These are phyloP conservation scores for Drosophila algonquin DNA, from an alignment of 2,888 invertebrate genomes.

Conservation along the genomic window DNA sequence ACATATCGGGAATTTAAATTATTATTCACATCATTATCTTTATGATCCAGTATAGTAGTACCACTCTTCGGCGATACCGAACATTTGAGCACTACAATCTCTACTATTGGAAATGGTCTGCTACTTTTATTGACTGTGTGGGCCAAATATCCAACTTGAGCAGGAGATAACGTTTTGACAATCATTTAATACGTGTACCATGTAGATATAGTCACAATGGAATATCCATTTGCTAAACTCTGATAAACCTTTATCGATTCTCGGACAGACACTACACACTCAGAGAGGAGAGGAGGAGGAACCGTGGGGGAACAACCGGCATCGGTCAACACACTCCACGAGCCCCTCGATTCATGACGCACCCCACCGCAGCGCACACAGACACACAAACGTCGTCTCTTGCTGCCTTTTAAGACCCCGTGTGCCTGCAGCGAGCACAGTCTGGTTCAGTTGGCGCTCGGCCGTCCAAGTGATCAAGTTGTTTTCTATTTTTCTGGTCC, in stretches of 20 bases:
- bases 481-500: slow-evolving; percentile 27
- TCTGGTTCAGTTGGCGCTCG: slow-evolving; percentile 70
- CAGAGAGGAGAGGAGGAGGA: slow-evolving; percentile 5
- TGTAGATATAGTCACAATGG: background rate
- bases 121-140: slow-evolving; percentile 1
- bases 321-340: slow-evolving; percentile 41
- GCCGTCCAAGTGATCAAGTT: slow-evolving; percentile 74
- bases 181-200: background rate
- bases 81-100: slow-evolving; percentile 2
- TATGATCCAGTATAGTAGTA: slow-evolving; percentile 7
- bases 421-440: slow-evolving; percentile 55
- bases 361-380: slow-evolving; percentile 34
- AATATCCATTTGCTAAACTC: background rate
- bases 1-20: slow-evolving; percentile 25
- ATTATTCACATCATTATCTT: slow-evolving; percentile 31
- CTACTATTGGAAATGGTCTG: slow-evolving; percentile 2
- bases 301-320: slow-evolving; percentile 10
- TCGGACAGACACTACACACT: slow-evolving; percentile 19
- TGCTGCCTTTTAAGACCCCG: slow-evolving; percentile 54
- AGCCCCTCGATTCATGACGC: slow-evolving; percentile 43
- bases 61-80: slow-evolving; percentile 4
- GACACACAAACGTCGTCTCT: slow-evolving; percentile 9
- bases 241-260: slow-evolving; percentile 35
- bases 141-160: background rate
- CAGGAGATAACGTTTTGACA: background rate